Evolutionary conservation across 1,140 invertebrate species (phyloP), one percentile per base, ranked within the genome.

Genomic region (Zaprionus vittiger): DNA sequence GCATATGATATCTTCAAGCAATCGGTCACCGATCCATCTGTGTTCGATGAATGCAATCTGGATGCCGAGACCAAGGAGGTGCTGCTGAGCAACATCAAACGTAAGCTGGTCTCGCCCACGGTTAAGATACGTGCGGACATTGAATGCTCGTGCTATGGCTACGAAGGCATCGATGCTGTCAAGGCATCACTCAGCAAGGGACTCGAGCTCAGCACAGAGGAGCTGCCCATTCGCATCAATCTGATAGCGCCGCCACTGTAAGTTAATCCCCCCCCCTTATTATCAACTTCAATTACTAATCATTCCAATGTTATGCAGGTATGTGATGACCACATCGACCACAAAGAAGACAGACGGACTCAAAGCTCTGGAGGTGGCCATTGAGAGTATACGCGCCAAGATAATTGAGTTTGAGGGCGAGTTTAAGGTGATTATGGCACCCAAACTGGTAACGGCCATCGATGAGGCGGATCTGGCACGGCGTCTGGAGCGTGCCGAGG

Each of bases 1-100:
- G 97, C 98, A 55, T 99, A 99, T 94, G 99, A 99, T 93, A 97
- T 98, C 79, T 99, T 99, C 92, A 99, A 99, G 94, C 98, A 99
- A 94, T 98, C 98, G 83, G 98, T 99, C 59, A 92, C 97, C 77
- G 98, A 99, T 93, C 97, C 98, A 6, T 96, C 97, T 73, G 96
- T 99, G 56, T 95, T 99, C 73, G 97, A 98, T 83, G 99, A 99
- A 94, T 99, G 98, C 94, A 96, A 97, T 71, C 94, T 99, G 47
- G 98, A 99, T 93, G 96, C 98, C 11, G 94, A 97, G 57, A 99
- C 98, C 14, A 99, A 99, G 93, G 96, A 98, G 91, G 96, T 99
- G 15, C 95, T 99, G 14, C 92, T 99, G 56, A 96, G 96, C 76
- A 99, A 99, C 92, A 99, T 99, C 76, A 98, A 97, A 92, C 95